Conservation (phyloP, 92 coral and sea anemone genomes). For the Palythoa grandis region DNA sequence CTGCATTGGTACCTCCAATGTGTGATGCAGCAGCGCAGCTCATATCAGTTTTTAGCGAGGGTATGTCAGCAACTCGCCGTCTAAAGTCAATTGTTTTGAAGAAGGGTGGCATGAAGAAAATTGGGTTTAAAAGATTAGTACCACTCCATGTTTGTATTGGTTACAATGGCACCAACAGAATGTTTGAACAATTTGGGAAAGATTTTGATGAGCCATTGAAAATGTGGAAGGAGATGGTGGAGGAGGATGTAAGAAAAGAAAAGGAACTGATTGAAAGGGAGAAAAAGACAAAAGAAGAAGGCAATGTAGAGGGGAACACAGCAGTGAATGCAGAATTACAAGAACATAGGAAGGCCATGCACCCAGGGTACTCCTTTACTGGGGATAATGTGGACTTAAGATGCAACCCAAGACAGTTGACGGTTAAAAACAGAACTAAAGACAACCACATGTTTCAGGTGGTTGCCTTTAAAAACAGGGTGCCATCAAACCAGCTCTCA, state of each 20-base stretch:
- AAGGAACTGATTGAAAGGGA: neutral
- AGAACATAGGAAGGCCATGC: conserved; percentile 53
- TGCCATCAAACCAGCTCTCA: conserved; percentile 52
- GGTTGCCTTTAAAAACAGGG: conserved; percentile 57
- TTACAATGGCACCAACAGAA: conserved; percentile 39
- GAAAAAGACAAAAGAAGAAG: neutral
- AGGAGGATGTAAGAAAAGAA: conserved; percentile 41
- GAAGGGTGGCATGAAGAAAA: conserved; percentile 62
- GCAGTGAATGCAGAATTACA: neutral
- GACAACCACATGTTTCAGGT: conserved; percentile 62
- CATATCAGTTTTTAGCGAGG: conserved; percentile 47
- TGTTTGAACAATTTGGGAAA: conserved; percentile 47
- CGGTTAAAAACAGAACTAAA: conserved; percentile 43
- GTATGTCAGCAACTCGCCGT: conserved; percentile 29
- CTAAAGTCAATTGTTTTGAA: conserved; percentile 46
- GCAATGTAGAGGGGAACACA: neutral
- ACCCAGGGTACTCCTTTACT: conserved; percentile 68
- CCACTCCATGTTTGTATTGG: conserved; percentile 48
- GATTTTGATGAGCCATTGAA: conserved; percentile 46
- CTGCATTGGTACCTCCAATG: conserved; percentile 48
- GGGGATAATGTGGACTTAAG: conserved; percentile 44
- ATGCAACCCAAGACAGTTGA: neutral
- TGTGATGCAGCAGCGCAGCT: conserved; percentile 62
- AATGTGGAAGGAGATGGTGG: conserved; percentile 39
- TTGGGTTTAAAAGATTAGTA: conserved; percentile 44